Evolutionary conservation across 2,797 vertebrate species (phyloP).

Genomic region (Onychomys torridus): DNA sequence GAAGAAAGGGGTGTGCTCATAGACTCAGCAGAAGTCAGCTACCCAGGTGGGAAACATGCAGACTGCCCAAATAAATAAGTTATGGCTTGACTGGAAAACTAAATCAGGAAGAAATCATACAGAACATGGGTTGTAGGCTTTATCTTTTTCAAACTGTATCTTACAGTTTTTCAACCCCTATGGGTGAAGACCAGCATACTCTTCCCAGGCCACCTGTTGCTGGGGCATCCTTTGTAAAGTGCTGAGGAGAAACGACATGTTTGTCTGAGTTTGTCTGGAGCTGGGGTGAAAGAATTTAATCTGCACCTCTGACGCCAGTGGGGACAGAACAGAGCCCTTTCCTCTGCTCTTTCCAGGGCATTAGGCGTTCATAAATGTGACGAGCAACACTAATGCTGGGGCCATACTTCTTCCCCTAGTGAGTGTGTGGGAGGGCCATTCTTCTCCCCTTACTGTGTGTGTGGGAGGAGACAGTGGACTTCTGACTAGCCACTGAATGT

Average conservation of each 20-base stretch:
- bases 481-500: not conserved
- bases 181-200: not conserved
- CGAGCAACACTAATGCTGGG: not conserved
- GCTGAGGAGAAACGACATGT: not conserved
- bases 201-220: not conserved
- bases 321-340: no score
- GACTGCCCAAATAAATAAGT: not conserved
- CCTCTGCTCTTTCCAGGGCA: not conserved
- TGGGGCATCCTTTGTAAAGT: not conserved
- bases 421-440: not conserved
- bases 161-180: not conserved
- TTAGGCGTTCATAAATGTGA: not conserved
- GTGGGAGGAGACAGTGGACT: not conserved
- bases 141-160: not conserved
- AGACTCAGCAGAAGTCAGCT: not conserved
- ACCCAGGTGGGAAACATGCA: not conserved
- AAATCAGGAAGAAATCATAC: not conserved
- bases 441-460: not conserved
- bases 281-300: rapidly evolving
- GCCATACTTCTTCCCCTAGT: not conserved
- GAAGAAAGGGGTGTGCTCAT: not conserved
- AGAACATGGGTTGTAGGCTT: not conserved
- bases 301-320: not conserved
- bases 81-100: not conserved
- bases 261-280: not conserved